Percentiles rank a stretch among this genome's conserved stretches.
phyloP scores from a whole-genome alignment of 1,140 invertebrate genomes.

The Anoplophora glabripennis region DNA sequence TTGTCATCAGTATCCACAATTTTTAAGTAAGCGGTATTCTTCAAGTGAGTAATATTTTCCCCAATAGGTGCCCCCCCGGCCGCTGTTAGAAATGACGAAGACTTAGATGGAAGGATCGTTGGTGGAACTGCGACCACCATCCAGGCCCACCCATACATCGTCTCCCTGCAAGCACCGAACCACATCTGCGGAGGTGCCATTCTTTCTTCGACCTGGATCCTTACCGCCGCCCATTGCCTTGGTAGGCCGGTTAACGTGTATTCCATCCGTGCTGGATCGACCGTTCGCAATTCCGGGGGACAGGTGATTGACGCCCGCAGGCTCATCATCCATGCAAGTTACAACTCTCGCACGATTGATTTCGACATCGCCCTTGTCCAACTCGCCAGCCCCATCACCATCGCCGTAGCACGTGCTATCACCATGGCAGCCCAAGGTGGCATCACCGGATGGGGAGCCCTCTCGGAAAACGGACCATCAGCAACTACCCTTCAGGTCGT shows the following conservation, averaged over 20 bases:
- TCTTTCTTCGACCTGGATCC: constrained; percentile 15
- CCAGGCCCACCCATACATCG: constrained; percentile 54
- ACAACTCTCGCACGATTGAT: constrained; percentile 39
- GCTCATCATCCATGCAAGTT: constrained; percentile 35
- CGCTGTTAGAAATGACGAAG: no score
- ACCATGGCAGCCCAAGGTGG: constrained; percentile 12
- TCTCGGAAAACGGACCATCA: constrained; percentile 15
- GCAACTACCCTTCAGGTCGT: constrained; percentile 10
- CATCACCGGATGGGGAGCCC: constrained; percentile 38
- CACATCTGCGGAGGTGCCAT: constrained; percentile 29
- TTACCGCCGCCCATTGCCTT: constrained; percentile 21
- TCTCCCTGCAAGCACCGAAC: constrained; percentile 47
- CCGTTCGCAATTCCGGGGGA: not conserved
- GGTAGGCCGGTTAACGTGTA: not conserved
- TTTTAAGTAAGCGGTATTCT: no score
- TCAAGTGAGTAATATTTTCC: no score
- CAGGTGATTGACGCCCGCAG: not conserved
- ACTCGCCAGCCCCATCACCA: constrained; percentile 17
- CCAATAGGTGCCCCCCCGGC: no score
- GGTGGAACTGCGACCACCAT: constrained; percentile 53
- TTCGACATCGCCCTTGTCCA: constrained; percentile 45
- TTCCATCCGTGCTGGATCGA: constrained; percentile 1
- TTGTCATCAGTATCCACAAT: no score
- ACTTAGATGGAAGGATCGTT: constrained; percentile 43
- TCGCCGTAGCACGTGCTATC: not conserved